Percentiles rank a stretch among this genome's conserved stretches.
phyloP scores from a whole-genome alignment of 2,888 invertebrate genomes.

The Lamproptera curius region DNA sequence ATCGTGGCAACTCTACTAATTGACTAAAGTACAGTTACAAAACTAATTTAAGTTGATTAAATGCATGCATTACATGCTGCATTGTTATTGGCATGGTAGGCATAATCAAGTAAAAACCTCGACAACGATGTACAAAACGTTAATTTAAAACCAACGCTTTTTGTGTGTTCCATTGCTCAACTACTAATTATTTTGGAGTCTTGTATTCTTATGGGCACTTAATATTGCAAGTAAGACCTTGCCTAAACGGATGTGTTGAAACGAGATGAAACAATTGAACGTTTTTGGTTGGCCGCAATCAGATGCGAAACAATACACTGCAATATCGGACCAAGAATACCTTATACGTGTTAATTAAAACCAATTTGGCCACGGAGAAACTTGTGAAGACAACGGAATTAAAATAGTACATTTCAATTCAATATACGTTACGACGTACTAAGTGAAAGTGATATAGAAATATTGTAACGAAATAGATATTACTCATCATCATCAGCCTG shows the following conservation, averaged over 20 bases:
- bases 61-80: too few relatives aligned
- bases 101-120: too few relatives aligned
- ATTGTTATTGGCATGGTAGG: too few relatives aligned
- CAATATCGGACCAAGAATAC: conserved; percentile 32
- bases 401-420: conserved; percentile 45
- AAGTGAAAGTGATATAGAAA: conserved; percentile 48
- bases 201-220: conserved; percentile 4
- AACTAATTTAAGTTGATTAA: too few relatives aligned
- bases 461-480: too few relatives aligned
- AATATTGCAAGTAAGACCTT: conserved; percentile 1
- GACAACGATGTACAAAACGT: too few relatives aligned
- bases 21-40: too few relatives aligned
- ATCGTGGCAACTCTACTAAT: too few relatives aligned
- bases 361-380: conserved; percentile 38
- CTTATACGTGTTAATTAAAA: conserved; percentile 47
- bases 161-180: neutral
- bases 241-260: conserved; percentile 18
- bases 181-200: conserved; percentile 8
- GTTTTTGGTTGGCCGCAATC: conserved; percentile 23
- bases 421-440: conserved; percentile 50
- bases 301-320: conserved; percentile 34
- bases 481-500: too few relatives aligned
- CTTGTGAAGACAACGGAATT: conserved; percentile 53
- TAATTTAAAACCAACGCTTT: neutral
- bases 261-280: conserved; percentile 17